Conservation (phyloP, 2,797 vertebrate genomes). For the Odontamblyopus rebecca region DNA sequence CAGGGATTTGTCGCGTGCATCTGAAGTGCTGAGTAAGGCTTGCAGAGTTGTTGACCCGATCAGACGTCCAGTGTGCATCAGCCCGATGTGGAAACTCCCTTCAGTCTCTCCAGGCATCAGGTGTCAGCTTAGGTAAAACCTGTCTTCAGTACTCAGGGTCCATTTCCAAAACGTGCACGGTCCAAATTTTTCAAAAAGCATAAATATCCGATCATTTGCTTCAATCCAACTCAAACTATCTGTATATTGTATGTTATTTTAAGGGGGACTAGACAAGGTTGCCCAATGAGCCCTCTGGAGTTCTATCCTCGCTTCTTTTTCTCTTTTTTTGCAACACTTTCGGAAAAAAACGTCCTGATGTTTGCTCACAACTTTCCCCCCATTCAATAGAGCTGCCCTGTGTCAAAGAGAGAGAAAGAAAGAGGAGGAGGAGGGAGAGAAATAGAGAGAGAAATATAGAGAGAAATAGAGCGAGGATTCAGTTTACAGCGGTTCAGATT, state of each 20-base stretch:
- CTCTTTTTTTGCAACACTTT: neutral
- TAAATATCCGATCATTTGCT: neutral
- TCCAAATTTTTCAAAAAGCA: neutral
- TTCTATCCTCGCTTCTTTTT: neutral
- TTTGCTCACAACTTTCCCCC: neutral
- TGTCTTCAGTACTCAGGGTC: neutral
- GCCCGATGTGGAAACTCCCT: conserved; percentile 30
- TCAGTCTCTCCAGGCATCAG: neutral
- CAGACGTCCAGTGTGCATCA: neutral
- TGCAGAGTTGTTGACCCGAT: conserved; percentile 11
- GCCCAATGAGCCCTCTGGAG: neutral
- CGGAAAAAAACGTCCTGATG: neutral
- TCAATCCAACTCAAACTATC: neutral
- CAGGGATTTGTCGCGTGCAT: neutral
- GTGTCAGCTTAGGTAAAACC: conserved; percentile 2
- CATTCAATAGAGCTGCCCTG: neutral
- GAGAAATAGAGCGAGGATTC: neutral
- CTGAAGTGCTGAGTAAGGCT: neutral
- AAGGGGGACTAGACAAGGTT: neutral
- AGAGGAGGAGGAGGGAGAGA: neutral
- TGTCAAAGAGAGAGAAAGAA: neutral
- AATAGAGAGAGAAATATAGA: neutral
- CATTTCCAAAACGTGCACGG: neutral
- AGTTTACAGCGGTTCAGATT: conserved; percentile 10
- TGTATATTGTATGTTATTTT: neutral